phyloP scores from a whole-genome alignment of 2,888 invertebrate genomes.

The Enchytraeus crypticus region DNA sequence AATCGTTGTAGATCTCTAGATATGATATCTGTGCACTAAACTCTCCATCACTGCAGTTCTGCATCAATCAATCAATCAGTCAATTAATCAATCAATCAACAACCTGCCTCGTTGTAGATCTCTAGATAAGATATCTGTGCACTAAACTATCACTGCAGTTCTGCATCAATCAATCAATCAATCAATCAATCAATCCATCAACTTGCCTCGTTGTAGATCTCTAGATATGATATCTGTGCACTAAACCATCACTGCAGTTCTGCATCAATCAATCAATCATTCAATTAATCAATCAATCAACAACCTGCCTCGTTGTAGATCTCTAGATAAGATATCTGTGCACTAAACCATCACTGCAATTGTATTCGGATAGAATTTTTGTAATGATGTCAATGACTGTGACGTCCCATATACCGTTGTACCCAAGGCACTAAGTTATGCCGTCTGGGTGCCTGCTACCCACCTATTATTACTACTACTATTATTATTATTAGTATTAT shows the following conservation, averaged over 20 bases:
- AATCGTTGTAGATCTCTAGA: slow-evolving; percentile 50
- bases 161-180: too few species aligned
- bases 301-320: slow-evolving; percentile 50
- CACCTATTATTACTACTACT: too few species aligned
- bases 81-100: slow-evolving; percentile 49
- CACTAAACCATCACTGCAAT: slow-evolving; percentile 39
- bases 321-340: slow-evolving; percentile 48
- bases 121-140: slow-evolving; percentile 48
- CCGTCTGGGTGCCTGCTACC: too few species aligned
- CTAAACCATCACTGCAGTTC: slow-evolving; percentile 32
- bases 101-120: slow-evolving; percentile 50
- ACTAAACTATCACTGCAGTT: slow-evolving; percentile 40
- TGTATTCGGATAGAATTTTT: too few species aligned
- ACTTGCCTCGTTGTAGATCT: slow-evolving; percentile 50
- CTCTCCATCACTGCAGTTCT: slow-evolving; percentile 21
- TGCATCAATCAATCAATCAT: too few species aligned
- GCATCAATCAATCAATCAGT: too few species aligned
- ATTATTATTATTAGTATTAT: too few species aligned
- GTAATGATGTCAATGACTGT: too few species aligned
- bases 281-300: slow-evolving; percentile 49
- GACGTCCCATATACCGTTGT: too few species aligned
- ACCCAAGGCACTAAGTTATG: too few species aligned
- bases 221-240: slow-evolving; percentile 47
- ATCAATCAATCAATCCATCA: too few species aligned
- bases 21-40: slow-evolving; percentile 47